Base-by-base conservation (phyloP, 2,113 vertebrate genomes). In the Gavia stellata region DNA sequence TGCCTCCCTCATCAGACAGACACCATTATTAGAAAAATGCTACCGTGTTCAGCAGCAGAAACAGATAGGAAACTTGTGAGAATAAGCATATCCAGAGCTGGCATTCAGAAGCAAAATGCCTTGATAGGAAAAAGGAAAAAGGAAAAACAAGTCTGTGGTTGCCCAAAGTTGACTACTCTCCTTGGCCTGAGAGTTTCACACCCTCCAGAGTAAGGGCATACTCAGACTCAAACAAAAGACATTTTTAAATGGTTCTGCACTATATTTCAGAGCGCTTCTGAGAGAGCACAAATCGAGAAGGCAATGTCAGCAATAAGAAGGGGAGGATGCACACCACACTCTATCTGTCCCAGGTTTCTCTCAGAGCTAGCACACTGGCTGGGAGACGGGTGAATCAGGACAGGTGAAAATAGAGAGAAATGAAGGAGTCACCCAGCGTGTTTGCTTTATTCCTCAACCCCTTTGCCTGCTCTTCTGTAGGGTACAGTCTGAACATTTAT, bases 241-340 rank as follows among this genome's bases (percentile, higher is more conserved):
- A 16, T 45, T 63, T 74, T 44, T 2, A 7, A 61, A 47, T 9
- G 2, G 7, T 56, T 58, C 68, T 65, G 18, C 21, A 15, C 14
- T 45, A 0, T 7, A 17, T 40, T 25, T 68, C 14, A 16, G 24
- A 44, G 12, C 2, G 2, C 16, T 47, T 79, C 44, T 2, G 3
- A 17, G 8, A 29, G 28, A 10, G 19, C 10, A 21, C 19, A 52
- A 29, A 81, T 15, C 2, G 1, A 74, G 29, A 63, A 56, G 16
- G 4, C 45, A 38, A 20, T 4, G 3, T 26, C 33, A 62, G 40
- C 36, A 49, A 17, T 3, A 53, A 20, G 29, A 59, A 42, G 6
- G 7, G 8, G 17, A 62, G 5, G 21, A 26, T 12, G 44, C 7
- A 28, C 10, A 21, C 12, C 29, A 31, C 6, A 12, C 20, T 31